These are phyloP conservation scores for Cynaeus angustus DNA, from an alignment of 2,888 invertebrate species.

Conservation along the genomic window DNA sequence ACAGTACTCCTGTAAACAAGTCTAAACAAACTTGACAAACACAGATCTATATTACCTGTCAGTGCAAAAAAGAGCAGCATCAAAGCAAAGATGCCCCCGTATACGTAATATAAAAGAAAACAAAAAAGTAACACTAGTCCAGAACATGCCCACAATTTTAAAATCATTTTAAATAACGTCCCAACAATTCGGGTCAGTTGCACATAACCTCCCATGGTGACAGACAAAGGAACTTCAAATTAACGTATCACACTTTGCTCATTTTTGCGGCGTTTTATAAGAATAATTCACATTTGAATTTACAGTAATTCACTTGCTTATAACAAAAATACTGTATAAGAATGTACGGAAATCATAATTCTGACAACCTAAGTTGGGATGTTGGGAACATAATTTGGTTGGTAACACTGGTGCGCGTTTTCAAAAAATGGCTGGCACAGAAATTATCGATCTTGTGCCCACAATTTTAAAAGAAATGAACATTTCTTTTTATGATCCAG, in stretches of 20 bases:
- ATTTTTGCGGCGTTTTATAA: conserved; percentile 2
- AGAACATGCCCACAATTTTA: conserved; percentile 86
- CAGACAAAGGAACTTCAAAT: not conserved
- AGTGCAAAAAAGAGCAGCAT: conserved; percentile 80
- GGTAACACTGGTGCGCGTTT: too few species aligned
- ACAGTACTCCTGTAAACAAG: conserved; percentile 80
- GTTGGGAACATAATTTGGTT: not conserved
- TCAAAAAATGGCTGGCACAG: conserved; percentile 2
- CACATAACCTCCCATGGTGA: conserved; percentile 68
- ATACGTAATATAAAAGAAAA: conserved; percentile 87
- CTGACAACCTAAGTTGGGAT: conserved; percentile 7
- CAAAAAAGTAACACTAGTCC: conserved; percentile 83
- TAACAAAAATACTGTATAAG: conserved; percentile 13
- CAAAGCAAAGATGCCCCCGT: conserved; percentile 84
- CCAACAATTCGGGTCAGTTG: conserved; percentile 69
- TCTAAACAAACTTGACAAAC: not conserved
- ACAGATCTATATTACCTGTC: conserved; percentile 75
- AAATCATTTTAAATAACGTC: conserved; percentile 74
- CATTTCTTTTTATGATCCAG: not conserved
- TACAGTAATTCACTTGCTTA: conserved; percentile 16
- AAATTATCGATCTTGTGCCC: not conserved
- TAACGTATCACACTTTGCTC: not conserved
- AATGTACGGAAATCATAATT: conserved; percentile 30
- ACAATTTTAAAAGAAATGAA: conserved; percentile 12
- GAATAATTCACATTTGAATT: conserved; percentile 4